Base-by-base conservation (phyloP, 2,888 invertebrate genomes). In the Ctenicera cuprea region DNA sequence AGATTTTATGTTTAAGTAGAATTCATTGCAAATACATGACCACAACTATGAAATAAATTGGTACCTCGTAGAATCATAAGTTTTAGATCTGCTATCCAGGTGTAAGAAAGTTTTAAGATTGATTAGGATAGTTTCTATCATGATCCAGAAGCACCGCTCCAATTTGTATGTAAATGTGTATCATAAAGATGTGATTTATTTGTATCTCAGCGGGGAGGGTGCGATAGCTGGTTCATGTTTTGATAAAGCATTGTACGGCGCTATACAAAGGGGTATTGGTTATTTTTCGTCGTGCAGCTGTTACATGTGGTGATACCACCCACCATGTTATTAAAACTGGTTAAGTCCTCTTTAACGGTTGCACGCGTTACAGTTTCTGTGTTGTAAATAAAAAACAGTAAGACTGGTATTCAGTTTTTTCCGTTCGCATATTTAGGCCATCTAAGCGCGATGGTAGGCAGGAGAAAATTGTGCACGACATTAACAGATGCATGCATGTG, bases 251-350 rank as follows among this genome's bases (percentile, higher is more conserved):
- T 50, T 52, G 67, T 57, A 57, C 16, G 14, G 1, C 16, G 67
- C n/a, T 20, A 37, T 20, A 30, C 41, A 54, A 45, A 62, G 43
- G 62, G 66, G 54, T 67, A 62, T 52, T 37, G 14, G 61, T 26
- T 66, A 59, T 61, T 71, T 71, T 72, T 66, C 22, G 37, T 64
- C 12, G 48, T 48, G 68, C 73, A 73, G 73, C 73, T 73, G 73
- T 54, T 64, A 48, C 61, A 54, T 64, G 18, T 50, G 66, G 52
- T 59, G 67, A 57, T 73, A 48, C 76, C 77, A 74, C 77, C 76
- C 76, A 77, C 77, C 68, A 54, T 73, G 69, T 57, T 43, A 73
- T 71, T 68, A 69, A 71, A 77, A 75, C 73, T 73, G 70, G 74
- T 73, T 62, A 52, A 50, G 67, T 73, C 71, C 45, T 64, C 43